Evolutionary conservation across 2,888 invertebrate genomes (phyloP), one percentile per base, ranked within the genome.

Genomic region (Eurois occulta): DNA sequence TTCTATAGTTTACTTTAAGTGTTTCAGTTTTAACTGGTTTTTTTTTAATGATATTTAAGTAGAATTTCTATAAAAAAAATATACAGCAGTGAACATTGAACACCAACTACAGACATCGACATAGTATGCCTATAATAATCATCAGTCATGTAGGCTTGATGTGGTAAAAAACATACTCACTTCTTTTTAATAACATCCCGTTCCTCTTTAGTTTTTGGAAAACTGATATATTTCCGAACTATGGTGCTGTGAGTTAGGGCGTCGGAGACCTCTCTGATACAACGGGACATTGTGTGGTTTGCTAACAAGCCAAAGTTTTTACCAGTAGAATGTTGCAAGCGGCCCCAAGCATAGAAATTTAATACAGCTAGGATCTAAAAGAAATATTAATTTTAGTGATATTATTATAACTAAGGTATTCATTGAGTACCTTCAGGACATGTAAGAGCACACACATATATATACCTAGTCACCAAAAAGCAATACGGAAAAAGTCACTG

Each of bases 281-380:
- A 72, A 46, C 3, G n/a, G n/a, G 72, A 46, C 43, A 72, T 28
- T 46, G 5, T 72, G 0, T 46, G 46, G n/a, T 16, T 21, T 72
- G n/a, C 46, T n/a, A 72, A 8, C 35, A 72, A 46, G 21, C 46
- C 35, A 35, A 72, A 46, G 21, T n/a, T 6, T 46, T 46, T 72
- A 46, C n/a, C 21, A 0, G 10, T 72, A 3, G n/a, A 72, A 35
- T 1, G 8, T 35, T 46, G 72, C 35, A 72, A 72, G 18, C 72
- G 75, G 38, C 75, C 75, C 75, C 75, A 75, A 16, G 75, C 75
- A 52, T 43, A 75, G 64, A 75, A 76, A 72, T 72, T 71, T 46
- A 72, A 46, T 46, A 72, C 72, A 21, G 72, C 72, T n/a, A 72
- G 46, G 21, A 72, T 35, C 72, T 72, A n/a, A 46, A 72, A 46